Conservation (phyloP, 2,113 vertebrate species). For the Porphyrio hochstetteri region DNA sequence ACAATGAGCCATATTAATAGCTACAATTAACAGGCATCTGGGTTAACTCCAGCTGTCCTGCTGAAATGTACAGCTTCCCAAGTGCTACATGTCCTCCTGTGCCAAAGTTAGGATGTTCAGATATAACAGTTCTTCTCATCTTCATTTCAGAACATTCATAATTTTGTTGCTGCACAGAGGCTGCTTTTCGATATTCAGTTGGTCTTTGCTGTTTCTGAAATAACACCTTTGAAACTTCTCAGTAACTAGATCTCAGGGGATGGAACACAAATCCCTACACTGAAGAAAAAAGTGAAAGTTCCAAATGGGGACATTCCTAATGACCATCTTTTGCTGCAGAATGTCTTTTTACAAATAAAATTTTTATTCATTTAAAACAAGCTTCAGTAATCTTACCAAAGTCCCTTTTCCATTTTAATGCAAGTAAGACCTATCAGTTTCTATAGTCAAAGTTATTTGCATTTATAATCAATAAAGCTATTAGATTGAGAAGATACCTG, state of each 20-base stretch:
- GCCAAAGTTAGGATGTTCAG: background rate
- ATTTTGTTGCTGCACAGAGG: background rate
- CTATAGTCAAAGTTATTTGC: background rate
- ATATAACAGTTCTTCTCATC: background rate
- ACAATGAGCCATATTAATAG: background rate
- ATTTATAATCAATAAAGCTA: background rate
- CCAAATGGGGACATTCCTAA: background rate
- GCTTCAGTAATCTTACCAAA: background rate
- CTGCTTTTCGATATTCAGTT: background rate
- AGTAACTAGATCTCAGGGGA: background rate
- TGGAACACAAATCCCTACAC: background rate
- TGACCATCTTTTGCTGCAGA: background rate
- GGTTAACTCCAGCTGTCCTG: background rate
- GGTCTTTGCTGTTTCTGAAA: background rate
- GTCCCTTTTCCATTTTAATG: background rate
- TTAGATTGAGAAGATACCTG: background rate
- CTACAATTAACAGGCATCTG: background rate
- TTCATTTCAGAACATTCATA: background rate
- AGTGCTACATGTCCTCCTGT: background rate
- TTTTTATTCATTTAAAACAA: background rate
- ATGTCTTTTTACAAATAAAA: background rate
- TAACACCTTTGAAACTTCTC: background rate
- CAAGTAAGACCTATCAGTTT: background rate
- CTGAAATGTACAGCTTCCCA: background rate
- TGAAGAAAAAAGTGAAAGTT: no score